phyloP scores from a whole-genome alignment of 2,888 invertebrate species.

The Diarsia brunnea region DNA sequence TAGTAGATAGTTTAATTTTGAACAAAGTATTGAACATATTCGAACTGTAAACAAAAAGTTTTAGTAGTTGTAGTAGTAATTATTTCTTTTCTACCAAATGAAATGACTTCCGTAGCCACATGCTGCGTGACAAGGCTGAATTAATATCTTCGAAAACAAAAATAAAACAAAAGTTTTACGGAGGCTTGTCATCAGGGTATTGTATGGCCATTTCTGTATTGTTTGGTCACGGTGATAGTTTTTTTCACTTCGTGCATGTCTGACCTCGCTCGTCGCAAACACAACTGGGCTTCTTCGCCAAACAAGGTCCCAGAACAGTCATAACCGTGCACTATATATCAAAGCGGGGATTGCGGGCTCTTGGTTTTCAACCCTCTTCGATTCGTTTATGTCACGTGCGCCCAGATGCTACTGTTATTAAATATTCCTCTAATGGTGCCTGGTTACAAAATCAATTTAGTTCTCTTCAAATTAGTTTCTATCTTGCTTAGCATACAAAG shows the following conservation, averaged over 20 bases:
- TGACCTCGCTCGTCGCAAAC: slow-evolving; percentile 6
- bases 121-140: slow-evolving; percentile 11
- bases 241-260: background rate
- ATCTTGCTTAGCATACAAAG: background rate
- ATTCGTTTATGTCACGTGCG: slow-evolving; percentile 32
- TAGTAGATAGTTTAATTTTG: background rate
- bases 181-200: background rate
- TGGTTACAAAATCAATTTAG: background rate
- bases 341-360: slow-evolving; percentile 9
- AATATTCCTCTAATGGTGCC: background rate
- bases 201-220: slow-evolving; percentile 4
- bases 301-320: slow-evolving; percentile 23
- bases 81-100: background rate
- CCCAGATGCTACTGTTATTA: slow-evolving; percentile 17
- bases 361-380: slow-evolving; percentile 22
- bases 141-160: slow-evolving; percentile 25
- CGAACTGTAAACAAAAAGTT: background rate
- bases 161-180: background rate
- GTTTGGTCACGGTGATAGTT: background rate
- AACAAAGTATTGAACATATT: background rate
- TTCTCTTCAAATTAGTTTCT: background rate
- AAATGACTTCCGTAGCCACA: background rate
- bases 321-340: slow-evolving; percentile 20
- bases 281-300: background rate
- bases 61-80: no score